A percentile compares a stretch with the other conserved stretches of the same genome.
phyloP scores from a whole-genome alignment of 2,888 invertebrate genomes.

The Diabrotica balteata region DNA sequence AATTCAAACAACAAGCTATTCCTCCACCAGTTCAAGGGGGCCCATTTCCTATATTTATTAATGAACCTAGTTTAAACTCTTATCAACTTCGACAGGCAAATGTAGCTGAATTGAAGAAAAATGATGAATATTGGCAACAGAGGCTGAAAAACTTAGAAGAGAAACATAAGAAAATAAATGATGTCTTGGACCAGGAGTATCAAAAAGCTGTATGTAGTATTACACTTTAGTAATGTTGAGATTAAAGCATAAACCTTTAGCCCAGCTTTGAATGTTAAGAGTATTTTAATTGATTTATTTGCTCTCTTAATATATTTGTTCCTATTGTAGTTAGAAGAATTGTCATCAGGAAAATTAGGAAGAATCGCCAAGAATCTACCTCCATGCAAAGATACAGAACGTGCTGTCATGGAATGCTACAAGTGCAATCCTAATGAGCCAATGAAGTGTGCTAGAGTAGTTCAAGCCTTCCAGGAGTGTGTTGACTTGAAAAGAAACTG shows the following conservation, averaged over 20 bases:
- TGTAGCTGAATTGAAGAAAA: conserved; percentile 65
- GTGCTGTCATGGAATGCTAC: conserved; percentile 68
- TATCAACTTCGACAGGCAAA: conserved; percentile 64
- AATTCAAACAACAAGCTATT: conserved; percentile 10
- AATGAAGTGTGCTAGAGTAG: conserved; percentile 67
- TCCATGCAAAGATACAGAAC: conserved; percentile 66
- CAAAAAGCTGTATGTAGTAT: conserved; percentile 61
- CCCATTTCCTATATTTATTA: conserved; percentile 45
- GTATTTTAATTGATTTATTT: too few species aligned
- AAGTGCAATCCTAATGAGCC: conserved; percentile 66
- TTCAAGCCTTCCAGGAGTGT: conserved; percentile 68
- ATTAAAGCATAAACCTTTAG: too few species aligned
- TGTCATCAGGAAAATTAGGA: conserved; percentile 39
- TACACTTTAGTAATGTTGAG: too few species aligned
- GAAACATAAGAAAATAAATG: conserved; percentile 65
- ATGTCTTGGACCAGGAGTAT: conserved; percentile 66
- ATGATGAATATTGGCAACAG: conserved; percentile 68
- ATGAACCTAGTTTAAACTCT: conserved; percentile 57
- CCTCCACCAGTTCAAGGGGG: conserved; percentile 23
- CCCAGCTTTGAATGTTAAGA: too few species aligned
- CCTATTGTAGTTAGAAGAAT: conserved; percentile 47
- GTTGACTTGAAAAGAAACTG: conserved; percentile 65
- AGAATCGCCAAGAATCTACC: conserved; percentile 48
- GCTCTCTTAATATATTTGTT: background rate
- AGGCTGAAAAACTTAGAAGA: conserved; percentile 65